Evolutionary conservation across 2,888 invertebrate species (phyloP).

Genomic region (Leucophenga montana): DNA sequence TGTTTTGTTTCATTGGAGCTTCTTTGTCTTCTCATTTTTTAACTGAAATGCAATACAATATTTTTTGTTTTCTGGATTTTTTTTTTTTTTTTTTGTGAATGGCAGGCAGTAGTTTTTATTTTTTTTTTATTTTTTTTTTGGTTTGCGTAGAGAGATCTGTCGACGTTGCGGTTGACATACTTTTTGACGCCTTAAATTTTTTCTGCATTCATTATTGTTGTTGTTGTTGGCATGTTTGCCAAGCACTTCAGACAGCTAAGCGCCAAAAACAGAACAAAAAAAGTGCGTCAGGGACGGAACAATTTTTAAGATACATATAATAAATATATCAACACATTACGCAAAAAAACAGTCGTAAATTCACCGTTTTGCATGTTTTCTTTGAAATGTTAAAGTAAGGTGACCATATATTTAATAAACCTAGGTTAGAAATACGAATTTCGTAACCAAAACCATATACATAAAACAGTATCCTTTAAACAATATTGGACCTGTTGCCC

Average conservation of each 20-base stretch:
- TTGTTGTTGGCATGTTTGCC: constrained; percentile 8
- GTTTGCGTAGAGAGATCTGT: neutral
- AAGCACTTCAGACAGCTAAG: neutral
- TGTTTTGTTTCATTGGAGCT: neutral
- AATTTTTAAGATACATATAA: neutral
- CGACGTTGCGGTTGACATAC: constrained; percentile 46
- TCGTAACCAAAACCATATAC: no score
- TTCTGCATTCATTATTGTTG: constrained; percentile 7
- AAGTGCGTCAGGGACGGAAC: constrained; percentile 19
- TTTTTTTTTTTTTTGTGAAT: neutral
- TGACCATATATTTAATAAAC: no score
- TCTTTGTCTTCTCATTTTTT: neutral
- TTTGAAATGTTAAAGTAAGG: no score
- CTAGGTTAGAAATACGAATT: no score
- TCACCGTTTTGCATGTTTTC: no score
- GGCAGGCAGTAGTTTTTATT: neutral
- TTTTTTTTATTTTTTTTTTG: neutral
- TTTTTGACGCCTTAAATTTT: constrained; percentile 35
- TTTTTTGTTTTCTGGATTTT: no score
- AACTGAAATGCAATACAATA: neutral
- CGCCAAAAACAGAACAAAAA: neutral
- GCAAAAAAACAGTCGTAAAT: neutral
- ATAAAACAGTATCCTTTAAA: no score
- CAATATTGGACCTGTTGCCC: no score
- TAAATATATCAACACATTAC: neutral